phyloP scores from a whole-genome alignment of 2,797 vertebrate genomes.

The Tauraco hartlaubi region DNA sequence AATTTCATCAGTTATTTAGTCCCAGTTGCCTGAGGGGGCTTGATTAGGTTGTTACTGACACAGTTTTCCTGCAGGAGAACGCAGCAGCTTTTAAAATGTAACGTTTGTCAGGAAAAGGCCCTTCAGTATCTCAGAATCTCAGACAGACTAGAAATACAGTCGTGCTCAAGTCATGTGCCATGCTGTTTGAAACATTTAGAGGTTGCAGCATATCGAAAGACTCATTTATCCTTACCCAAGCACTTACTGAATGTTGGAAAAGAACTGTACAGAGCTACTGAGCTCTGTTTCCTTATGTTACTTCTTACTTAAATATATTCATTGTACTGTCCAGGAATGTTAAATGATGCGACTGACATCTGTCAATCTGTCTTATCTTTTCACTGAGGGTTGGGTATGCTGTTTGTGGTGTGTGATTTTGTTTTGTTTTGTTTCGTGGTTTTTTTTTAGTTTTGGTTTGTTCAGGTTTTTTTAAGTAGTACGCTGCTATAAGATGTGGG shows the following conservation, averaged over 20 bases:
- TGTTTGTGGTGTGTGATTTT: not conserved
- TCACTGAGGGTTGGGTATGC: not conserved
- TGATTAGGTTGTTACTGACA: not conserved
- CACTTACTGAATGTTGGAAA: not conserved
- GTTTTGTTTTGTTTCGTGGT: fast-evolving
- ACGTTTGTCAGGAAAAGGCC: not conserved
- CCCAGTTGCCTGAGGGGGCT: not conserved
- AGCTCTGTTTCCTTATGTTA: not conserved
- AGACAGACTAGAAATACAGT: not conserved
- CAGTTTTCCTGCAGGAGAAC: not conserved
- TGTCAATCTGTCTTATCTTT: not conserved
- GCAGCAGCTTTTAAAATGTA: not conserved
- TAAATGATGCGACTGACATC: not conserved
- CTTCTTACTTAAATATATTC: not conserved
- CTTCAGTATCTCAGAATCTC: not conserved
- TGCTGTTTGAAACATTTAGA: not conserved
- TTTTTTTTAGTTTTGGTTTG: not conserved
- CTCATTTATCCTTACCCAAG: not conserved
- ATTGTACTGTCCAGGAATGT: not conserved
- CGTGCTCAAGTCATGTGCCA: not conserved
- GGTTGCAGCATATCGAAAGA: not conserved
- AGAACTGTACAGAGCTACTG: not conserved
- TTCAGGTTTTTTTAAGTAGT: not conserved
- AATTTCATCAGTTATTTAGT: not conserved
- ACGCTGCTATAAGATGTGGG: not conserved